Base-by-base conservation (phyloP, 2,113 vertebrate genomes). In the Phocoena sinus region DNA sequence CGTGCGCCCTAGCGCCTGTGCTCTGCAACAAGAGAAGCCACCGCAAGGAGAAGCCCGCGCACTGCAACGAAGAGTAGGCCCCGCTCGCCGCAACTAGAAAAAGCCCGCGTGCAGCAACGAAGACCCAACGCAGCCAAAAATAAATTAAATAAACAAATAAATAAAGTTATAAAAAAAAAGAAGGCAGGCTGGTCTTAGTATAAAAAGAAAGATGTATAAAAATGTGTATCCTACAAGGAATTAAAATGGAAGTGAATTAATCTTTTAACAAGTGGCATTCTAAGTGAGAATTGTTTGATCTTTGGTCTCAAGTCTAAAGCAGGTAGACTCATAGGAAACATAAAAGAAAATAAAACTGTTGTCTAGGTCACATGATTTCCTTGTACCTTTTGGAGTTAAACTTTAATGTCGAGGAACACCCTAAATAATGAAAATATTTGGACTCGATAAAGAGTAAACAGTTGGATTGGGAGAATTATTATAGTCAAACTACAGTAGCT, bases 351-450 rank as follows among this genome's bases (percentile, higher is more conserved):
- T 41, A 77, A 95, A 76, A 58, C 44, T 94, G 7, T 74, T 36
- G 31, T 60, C 25, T 91, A n/a, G 63, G 4, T 81, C 25, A 89
- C 18, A 5, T 82, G 33, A 70, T 95, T 96, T 60, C 63, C 94
- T 94, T 80, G 25, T 79, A 76, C 12, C 60, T 91, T 90, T 81
- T 76, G 41, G 10, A 94, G 23, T 94, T 93, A 95, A 90, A 94
- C 89, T 94, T 76, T 95, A 84, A 76, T 44, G 8, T 70, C 41
- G 89, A 26, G 28, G 36, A 70, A 56, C 8, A 73, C 12, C 2
- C 33, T 91, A 80, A 94, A 53, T 89, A 92, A 71, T 76, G 47
- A 44, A 94, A 85, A 89, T 73, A 65, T 71, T 88, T 96, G 41
- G 15, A 81, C 36, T 87, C 10, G 71, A 36, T 81, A 70, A 86